Conservation (phyloP, 2,113 vertebrate species). For the Nothocercus julius region DNA sequence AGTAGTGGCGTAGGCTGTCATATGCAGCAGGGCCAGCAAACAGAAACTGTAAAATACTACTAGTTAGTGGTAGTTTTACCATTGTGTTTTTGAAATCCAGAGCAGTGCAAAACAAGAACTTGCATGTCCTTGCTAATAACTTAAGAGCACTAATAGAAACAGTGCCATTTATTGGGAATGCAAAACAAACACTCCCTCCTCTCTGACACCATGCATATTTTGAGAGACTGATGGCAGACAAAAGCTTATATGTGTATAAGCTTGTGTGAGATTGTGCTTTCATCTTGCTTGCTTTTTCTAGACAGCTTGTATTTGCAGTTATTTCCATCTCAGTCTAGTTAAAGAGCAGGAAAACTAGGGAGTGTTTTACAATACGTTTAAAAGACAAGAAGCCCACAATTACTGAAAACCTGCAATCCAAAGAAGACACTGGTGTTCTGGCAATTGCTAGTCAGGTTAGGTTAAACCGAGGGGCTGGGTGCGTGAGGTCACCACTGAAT, state of each 20-base stretch:
- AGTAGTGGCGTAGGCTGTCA: not conserved
- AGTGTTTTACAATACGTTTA: not conserved
- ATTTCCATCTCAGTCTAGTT: not conserved
- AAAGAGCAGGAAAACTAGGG: not conserved
- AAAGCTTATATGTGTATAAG: not conserved
- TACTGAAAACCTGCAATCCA: not conserved
- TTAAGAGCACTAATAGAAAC: not conserved
- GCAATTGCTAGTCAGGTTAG: not conserved
- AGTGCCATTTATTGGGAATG: not conserved
- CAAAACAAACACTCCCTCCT: not conserved
- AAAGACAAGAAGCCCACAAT: not conserved
- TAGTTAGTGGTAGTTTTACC: not conserved
- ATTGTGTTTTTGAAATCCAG: not conserved
- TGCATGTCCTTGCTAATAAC: not conserved
- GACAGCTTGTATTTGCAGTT: not conserved
- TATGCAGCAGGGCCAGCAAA: accelerated
- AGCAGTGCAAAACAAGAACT: not conserved
- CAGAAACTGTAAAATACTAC: not conserved
- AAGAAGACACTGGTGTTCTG: accelerated
- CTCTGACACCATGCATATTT: not conserved
- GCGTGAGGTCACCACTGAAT: not conserved
- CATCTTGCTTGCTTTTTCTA: not conserved
- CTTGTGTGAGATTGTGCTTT: not conserved
- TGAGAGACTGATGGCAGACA: not conserved
- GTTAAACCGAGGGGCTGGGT: not conserved